Conservation (phyloP, 2,888 invertebrate species). For the Crematogaster levior region DNA sequence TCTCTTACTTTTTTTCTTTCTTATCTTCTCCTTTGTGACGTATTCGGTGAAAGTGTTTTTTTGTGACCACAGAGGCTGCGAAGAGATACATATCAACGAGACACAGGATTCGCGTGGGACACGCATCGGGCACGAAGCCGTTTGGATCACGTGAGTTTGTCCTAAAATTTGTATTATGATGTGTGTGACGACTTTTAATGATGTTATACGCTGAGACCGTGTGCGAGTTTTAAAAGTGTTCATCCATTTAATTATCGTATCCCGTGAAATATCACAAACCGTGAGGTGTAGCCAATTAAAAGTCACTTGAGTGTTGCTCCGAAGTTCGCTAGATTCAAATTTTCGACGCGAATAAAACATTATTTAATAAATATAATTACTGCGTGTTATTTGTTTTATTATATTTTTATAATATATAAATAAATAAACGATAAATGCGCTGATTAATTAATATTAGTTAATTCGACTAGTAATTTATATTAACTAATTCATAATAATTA, state of each 20-base stretch:
- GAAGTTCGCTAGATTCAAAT: neutral
- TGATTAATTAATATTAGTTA: neutral
- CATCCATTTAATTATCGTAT: neutral
- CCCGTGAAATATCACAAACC: neutral
- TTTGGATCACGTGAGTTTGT: constrained; percentile 20
- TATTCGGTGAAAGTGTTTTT: constrained; percentile 6
- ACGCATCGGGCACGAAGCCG: constrained; percentile 1
- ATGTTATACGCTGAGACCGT: neutral
- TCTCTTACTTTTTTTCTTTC: too few species aligned
- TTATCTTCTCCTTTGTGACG: neutral
- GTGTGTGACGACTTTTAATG: neutral
- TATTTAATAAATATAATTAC: too few species aligned
- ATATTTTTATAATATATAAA: neutral
- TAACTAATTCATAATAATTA: neutral
- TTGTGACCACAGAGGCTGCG: neutral
- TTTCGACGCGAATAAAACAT: neutral
- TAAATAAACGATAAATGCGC: neutral
- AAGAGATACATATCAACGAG: constrained; percentile 10
- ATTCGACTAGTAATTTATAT: too few species aligned
- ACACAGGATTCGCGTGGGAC: neutral
- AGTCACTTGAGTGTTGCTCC: neutral
- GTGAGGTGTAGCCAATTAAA: neutral
- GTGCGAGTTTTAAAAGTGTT: neutral
- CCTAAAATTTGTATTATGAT: neutral
- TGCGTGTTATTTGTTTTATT: neutral